Evolutionary conservation across 2,797 vertebrate genomes (phyloP).

Genomic region (Botia kubotai): DNA sequence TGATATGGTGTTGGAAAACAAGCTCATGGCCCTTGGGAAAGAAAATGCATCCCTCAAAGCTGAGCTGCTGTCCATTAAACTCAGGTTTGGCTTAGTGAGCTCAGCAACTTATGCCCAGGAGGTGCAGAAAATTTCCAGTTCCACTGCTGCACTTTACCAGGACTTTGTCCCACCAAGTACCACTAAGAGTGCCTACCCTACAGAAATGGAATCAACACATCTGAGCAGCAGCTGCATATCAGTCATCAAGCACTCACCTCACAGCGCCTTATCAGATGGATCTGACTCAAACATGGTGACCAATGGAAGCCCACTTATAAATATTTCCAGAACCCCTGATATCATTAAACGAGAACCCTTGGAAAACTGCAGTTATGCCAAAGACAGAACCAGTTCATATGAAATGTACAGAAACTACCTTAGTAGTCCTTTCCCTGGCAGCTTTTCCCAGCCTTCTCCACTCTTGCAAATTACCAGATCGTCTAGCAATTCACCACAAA

Average conservation of each 20-base stretch:
- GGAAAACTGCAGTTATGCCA: slow-evolving; percentile 78
- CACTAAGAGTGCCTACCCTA: slow-evolving; percentile 73
- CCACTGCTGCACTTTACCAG: slow-evolving; percentile 81
- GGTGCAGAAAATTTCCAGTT: slow-evolving; percentile 86
- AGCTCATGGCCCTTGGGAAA: slow-evolving; percentile 91
- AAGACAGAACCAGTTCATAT: slow-evolving; percentile 81
- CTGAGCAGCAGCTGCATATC: slow-evolving; percentile 88
- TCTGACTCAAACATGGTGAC: slow-evolving; percentile 78
- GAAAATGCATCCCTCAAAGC: slow-evolving; percentile 93
- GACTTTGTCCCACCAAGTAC: slow-evolving; percentile 78
- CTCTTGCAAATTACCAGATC: slow-evolving; percentile 85
- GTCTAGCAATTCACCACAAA: slow-evolving; percentile 90
- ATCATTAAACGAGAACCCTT: slow-evolving; percentile 87
- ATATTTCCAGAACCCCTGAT: slow-evolving; percentile 76
- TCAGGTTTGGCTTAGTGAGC: slow-evolving; percentile 92
- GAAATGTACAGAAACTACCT: slow-evolving; percentile 84
- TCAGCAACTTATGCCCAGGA: slow-evolving; percentile 88
- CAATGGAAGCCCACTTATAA: slow-evolving; percentile 71
- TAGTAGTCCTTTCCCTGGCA: slow-evolving; percentile 73
- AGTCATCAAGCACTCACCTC: slow-evolving; percentile 94
- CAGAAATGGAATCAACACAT: slow-evolving; percentile 79
- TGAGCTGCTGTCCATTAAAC: slow-evolving; percentile 89
- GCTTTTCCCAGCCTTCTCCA: slow-evolving; percentile 84
- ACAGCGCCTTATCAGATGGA: slow-evolving; percentile 80
- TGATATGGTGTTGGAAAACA: slow-evolving; percentile 96